phyloP scores from a whole-genome alignment of 2,797 vertebrate genomes.

The Danio tinwini region DNA sequence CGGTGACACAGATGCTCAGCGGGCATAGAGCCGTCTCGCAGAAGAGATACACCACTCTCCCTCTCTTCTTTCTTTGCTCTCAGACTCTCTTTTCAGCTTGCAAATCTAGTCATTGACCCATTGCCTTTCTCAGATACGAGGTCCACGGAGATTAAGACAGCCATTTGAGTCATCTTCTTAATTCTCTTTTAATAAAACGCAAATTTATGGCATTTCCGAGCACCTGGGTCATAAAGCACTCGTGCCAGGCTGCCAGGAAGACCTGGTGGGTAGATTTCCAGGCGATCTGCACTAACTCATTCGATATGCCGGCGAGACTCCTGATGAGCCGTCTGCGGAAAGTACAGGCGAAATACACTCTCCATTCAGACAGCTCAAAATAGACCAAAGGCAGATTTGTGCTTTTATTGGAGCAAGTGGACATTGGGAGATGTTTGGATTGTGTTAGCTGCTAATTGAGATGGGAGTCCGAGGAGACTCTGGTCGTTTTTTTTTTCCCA shows the following conservation, averaged over 20 bases:
- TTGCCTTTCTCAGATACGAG: constrained; percentile 1
- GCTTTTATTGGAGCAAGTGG: constrained; percentile 33
- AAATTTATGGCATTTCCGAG: constrained; percentile 73
- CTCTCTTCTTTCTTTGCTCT: background rate
- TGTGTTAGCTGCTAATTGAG: constrained; percentile 60
- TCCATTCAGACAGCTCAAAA: constrained; percentile 16
- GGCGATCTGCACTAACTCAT: constrained; percentile 65
- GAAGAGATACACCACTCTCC: background rate
- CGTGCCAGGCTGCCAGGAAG: constrained; percentile 58
- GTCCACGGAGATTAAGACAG: constrained; percentile 66
- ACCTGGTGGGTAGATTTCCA: constrained; percentile 65
- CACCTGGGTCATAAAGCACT: constrained; percentile 66
- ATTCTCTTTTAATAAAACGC: constrained; percentile 71
- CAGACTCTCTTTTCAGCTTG: constrained; percentile 1
- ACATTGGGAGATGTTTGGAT: constrained; percentile 36
- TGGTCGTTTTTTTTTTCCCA: constrained; percentile 62
- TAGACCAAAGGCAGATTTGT: constrained; percentile 31
- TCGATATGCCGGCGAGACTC: constrained; percentile 62
- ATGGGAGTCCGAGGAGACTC: constrained; percentile 62
- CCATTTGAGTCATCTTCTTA: constrained; percentile 67
- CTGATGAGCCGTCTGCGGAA: constrained; percentile 17
- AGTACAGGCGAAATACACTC: background rate
- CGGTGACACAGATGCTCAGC: constrained; percentile 72
- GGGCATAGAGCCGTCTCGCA: constrained; percentile 40
- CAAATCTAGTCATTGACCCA: constrained; percentile 17